Base-by-base conservation (phyloP, 1,140 invertebrate genomes). In the Drosophila funebris region DNA sequence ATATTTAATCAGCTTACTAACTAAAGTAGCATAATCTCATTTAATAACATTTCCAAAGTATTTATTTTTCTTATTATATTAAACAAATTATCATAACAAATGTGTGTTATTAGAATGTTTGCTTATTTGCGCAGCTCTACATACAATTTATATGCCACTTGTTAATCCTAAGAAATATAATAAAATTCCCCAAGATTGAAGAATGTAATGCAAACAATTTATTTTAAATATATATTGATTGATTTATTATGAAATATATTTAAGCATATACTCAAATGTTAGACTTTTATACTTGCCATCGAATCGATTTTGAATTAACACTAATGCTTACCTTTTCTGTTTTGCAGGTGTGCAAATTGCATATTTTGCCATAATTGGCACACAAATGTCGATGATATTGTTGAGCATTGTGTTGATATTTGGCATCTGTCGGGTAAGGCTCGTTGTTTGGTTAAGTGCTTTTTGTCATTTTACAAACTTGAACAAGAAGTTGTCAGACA, bases 301-400 rank as follows among this genome's bases (percentile, higher is more conserved):
- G 27, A 48, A 48, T 48, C 22, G 44, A 13, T 27, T 46, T 48
- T 48, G 11, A 61, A 50, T 24, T 39, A 22, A 11, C 11, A 50
- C 22, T 27, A 39, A 61, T 39, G 18, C 18, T 14, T n/a, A 8
- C 4, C 33, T 16, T 54, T 18, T 60, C 14, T 46, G 11, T 61
- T 36, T 14, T 74, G 27, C 94, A 95, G 95, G 95, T 92, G 95
- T 95, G 72, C 95, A 95, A 93, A 95, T 95, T 90, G 94, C 95
- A 61, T 95, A 95, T 91, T 93, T 95, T 76, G 94, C 95, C 68
- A 95, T 95, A 73, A 95, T 95, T 90, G 94, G 94, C 76, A 95
- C 94, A 53, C 95, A 95, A 91, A 93, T 95, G 90, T 95, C 95
- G 73, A 95, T 95, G 94, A 94, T 95, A 67, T 90, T 94, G 16